These are phyloP conservation scores for Pangasius djambal DNA, from an alignment of 2,797 vertebrate species.

Conservation along the genomic window DNA sequence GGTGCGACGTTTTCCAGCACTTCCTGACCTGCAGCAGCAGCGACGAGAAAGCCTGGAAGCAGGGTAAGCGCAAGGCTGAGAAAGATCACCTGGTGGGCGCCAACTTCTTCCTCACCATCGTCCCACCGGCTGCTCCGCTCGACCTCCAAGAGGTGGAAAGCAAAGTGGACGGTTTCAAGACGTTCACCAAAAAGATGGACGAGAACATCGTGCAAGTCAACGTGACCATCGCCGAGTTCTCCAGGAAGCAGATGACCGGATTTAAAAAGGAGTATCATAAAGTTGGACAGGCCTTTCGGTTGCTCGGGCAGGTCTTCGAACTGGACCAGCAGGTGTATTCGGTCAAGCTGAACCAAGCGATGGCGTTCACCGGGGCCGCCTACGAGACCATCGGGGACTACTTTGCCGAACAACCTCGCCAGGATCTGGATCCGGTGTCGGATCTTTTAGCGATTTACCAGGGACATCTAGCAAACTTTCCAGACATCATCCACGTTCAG, in stretches of 20 bases:
- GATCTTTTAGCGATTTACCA: slow-evolving; percentile 94
- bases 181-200: slow-evolving; percentile 94
- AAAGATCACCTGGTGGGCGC: slow-evolving; percentile 92
- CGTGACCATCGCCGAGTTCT: slow-evolving; percentile 87
- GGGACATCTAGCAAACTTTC: slow-evolving; percentile 95
- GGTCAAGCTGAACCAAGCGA: slow-evolving; percentile 86
- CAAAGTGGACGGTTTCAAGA: slow-evolving; percentile 91
- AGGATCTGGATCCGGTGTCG: slow-evolving; percentile 92
- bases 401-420: slow-evolving; percentile 93
- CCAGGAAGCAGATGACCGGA: slow-evolving; percentile 89
- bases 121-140: slow-evolving; percentile 78
- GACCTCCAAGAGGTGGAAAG: slow-evolving; percentile 93
- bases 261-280: slow-evolving; percentile 98
- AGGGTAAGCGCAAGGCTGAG: slow-evolving; percentile 94
- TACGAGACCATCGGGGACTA: slow-evolving; percentile 92
- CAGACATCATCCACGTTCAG: slow-evolving; percentile 97
- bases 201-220: slow-evolving; percentile 91
- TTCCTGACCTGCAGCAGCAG: slow-evolving; percentile 87
- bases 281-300: slow-evolving; percentile 89
- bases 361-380: slow-evolving; percentile 89
- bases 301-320: slow-evolving; percentile 91
- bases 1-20: slow-evolving; percentile 94
- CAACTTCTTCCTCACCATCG: slow-evolving; percentile 95
- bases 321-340: slow-evolving; percentile 93
- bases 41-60: slow-evolving; percentile 95